Base-by-base conservation (phyloP, 2,797 vertebrate species). In the Protosalanx chinensis region DNA sequence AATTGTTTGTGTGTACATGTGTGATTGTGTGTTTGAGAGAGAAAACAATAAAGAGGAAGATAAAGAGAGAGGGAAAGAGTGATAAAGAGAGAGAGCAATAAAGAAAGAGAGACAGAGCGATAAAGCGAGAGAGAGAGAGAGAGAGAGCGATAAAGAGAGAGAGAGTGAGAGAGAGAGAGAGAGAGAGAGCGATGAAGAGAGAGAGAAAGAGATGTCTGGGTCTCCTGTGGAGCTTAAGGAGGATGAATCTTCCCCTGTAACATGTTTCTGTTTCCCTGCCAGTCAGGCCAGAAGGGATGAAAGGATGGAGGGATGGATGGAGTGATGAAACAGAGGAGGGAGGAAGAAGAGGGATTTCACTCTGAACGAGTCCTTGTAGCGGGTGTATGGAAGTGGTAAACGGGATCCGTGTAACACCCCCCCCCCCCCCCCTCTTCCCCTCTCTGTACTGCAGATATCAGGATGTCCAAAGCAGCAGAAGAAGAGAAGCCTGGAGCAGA, bases 401-500 rank as follows among this genome's bases (percentile, higher is more conserved):
- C 27, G 46, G 49, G 41, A 49, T 49, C 6, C 27, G 51, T 75
- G 65, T 70, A 71, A 37, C 41, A 18, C 59, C n/a, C 30, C 41
- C 23, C 16, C 60, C 30, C 51, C 46, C 33, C 57, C 64, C 20
- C 71, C 41, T 67, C 51, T 57, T 57, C 60, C 23, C 33, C 64
- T 20, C 37, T 67, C n/a, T 81, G 70, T 76, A 16, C 63, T 80
- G 71, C 87, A 95, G 95, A 95, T 93, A 95, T 96, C 94, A 96
- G 94, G 93, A 96, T 96, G 95, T 95, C 94, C 88, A 95, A 95
- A 92, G 90, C 93, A 82, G 86, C 91, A 82, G 93, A 94, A 83
- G 92, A 94, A 87, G 94, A 95, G 85, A 94, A 94, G 86, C 88
- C 90, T 75, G 92, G 91, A 77, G 87, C 92, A 74, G 94, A 95